Evolutionary conservation across 2,113 vertebrate genomes (phyloP), one percentile per base, ranked within the genome.

Genomic region (Nothobranchius furzeri): DNA sequence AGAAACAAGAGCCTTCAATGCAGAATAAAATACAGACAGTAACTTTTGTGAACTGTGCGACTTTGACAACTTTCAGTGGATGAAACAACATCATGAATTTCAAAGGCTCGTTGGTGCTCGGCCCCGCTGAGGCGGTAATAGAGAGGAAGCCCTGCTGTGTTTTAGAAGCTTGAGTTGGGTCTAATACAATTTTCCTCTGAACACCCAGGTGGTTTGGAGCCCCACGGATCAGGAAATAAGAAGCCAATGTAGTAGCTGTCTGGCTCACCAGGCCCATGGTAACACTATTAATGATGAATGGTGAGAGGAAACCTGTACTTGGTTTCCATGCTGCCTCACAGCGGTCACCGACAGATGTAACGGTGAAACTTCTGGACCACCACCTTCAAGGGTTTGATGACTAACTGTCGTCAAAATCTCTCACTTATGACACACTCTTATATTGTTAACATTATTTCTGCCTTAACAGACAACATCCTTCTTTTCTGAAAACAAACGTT

Each of bases 151-250:
- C 66, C 60, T 14, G 64, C 47, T 15, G 64, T 35, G 75, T 56
- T 73, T 36, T 69, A 51, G 42, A 69, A 72, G 78, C 58, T 70
- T 20, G 2, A 60, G 69, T 76, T 43, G 55, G 48, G 68, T 73
- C 62, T n/a, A 1, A 36, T 70, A 64, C 57, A 68, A 66, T 46
- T 64, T 62, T 70, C 56, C 13, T 70, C 67, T 64, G 66, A 75
- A 61, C 45, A 62, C 20, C 37, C 73, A 75, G 62, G 68, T 71
- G 70, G 55, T 54, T 67, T 0, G 55, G 57, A 73, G 40, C 46
- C 84, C 86, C 68, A 63, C 77, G 73, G 86, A 70, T 83, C 67
- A 43, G 81, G 72, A 86, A 81, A 85, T 81, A 82, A 59, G 74
- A 78, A 51, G 46, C 66, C 57, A 51, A 66, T 43, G 47, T 58